Evolutionary conservation across 2,113 vertebrate species (phyloP).

Genomic region (Cervus canadensis): DNA sequence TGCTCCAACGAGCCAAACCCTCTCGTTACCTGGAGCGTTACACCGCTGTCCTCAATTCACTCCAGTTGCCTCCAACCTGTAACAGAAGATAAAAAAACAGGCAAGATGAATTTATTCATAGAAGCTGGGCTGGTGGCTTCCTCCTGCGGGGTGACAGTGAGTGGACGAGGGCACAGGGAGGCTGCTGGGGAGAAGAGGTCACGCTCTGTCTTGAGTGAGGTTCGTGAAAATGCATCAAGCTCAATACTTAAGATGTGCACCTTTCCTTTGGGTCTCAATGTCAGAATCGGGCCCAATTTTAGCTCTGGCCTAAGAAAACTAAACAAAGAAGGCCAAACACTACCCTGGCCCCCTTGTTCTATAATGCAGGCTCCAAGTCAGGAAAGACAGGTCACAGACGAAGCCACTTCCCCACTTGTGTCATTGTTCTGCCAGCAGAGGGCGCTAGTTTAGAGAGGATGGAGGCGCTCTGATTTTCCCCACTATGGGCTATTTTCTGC

Average conservation of each 20-base stretch:
- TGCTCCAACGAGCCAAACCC: not conserved
- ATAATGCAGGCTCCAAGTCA: not conserved
- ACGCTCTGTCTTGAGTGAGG: not conserved
- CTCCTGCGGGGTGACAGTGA: not conserved
- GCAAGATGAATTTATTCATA: not conserved
- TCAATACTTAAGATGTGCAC: not conserved
- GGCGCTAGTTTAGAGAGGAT: not conserved
- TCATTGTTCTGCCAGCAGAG: not conserved
- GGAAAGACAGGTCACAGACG: not conserved
- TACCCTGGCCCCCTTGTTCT: too few relatives aligned
- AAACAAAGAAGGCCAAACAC: not conserved
- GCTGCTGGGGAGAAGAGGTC: not conserved
- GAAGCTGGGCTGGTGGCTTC: not conserved
- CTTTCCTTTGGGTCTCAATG: not conserved
- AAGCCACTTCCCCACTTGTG: fast-evolving
- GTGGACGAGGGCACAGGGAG: not conserved
- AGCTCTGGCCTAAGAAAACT: not conserved
- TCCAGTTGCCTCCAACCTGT: not conserved
- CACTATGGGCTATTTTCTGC: not conserved
- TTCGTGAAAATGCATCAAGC: not conserved
- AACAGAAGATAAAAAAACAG: not conserved
- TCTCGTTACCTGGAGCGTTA: not conserved
- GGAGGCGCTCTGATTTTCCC: not conserved
- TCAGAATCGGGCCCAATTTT: not conserved
- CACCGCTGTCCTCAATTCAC: not conserved